Percentiles rank a stretch among this genome's conserved stretches.
Conservation (phyloP, 2,113 vertebrate genomes). For the Carassius auratus region DNA sequence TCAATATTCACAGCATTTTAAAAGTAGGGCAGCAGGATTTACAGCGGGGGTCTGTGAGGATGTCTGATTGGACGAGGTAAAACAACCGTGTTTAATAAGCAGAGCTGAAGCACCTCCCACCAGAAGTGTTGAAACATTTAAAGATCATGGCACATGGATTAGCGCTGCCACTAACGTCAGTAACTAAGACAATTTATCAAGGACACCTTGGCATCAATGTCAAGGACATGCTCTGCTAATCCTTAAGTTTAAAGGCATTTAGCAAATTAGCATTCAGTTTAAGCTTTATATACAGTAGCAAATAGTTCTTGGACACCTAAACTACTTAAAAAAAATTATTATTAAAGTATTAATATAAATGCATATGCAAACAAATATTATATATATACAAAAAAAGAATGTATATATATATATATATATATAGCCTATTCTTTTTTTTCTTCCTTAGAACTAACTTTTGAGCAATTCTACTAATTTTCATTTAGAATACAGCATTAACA, state of each 20-base stretch:
- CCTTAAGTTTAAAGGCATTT: neutral
- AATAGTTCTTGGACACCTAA: neutral
- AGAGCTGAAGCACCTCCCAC: neutral
- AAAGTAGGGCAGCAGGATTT: constrained; percentile 75
- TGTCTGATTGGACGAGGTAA: constrained; percentile 45
- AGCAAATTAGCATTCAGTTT: neutral
- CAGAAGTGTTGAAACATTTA: neutral
- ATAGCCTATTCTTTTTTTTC: no score
- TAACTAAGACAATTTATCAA: neutral
- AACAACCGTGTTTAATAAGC: constrained; percentile 34
- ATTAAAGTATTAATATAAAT: no score
- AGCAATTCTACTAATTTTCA: no score
- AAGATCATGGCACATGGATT: neutral
- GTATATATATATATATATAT: no score
- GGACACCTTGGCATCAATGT: neutral
- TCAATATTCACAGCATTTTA: constrained; percentile 69
- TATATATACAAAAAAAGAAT: no score
- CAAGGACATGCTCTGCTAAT: constrained; percentile 9
- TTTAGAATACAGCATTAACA: no score
- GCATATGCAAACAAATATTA: no score
- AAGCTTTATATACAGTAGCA: neutral
- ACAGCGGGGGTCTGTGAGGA: constrained; percentile 52
- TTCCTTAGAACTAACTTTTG: no score
- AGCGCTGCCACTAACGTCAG: neutral
- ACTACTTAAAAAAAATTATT: neutral